A percentile compares a stretch with the other conserved stretches of the same genome.
These are phyloP conservation scores for Eustalomyia histrio DNA, from an alignment of 2,888 invertebrate species.

Conservation along the genomic window DNA sequence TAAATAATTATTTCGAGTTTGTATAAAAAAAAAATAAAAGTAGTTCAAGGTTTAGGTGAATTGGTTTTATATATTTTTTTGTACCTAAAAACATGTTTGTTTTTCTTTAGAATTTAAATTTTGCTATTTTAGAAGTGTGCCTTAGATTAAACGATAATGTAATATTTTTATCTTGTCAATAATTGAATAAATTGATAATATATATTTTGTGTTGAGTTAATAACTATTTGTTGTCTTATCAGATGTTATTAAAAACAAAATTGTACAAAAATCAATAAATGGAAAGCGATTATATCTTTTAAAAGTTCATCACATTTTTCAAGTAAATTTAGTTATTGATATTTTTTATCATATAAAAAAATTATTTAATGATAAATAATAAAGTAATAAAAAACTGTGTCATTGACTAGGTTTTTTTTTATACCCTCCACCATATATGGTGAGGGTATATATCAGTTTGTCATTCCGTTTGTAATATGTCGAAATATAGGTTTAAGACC, in stretches of 20 bases:
- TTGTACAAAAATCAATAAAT: too few species aligned
- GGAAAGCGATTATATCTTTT: neutral
- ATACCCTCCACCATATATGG: too few species aligned
- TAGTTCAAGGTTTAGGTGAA: constrained; percentile 35
- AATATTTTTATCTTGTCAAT: neutral
- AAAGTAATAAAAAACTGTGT: too few species aligned
- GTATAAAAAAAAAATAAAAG: neutral
- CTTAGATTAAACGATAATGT: neutral
- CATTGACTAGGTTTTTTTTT: too few species aligned
- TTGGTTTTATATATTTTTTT: neutral
- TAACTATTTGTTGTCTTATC: neutral
- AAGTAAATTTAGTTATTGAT: too few species aligned
- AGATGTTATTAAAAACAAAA: neutral
- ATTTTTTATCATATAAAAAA: too few species aligned
- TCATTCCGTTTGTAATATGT: too few species aligned
- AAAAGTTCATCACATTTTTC: neutral
- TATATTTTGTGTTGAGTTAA: neutral
- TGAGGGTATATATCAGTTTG: too few species aligned
- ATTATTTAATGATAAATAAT: too few species aligned
- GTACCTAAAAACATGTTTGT: neutral
- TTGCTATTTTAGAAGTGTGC: neutral
- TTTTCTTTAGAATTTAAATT: neutral
- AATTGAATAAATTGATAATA: neutral
- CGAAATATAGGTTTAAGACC: too few species aligned
- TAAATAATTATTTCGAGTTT: neutral